Base-by-base conservation (phyloP, 2,888 invertebrate species). In the Mythimna lalbum region DNA sequence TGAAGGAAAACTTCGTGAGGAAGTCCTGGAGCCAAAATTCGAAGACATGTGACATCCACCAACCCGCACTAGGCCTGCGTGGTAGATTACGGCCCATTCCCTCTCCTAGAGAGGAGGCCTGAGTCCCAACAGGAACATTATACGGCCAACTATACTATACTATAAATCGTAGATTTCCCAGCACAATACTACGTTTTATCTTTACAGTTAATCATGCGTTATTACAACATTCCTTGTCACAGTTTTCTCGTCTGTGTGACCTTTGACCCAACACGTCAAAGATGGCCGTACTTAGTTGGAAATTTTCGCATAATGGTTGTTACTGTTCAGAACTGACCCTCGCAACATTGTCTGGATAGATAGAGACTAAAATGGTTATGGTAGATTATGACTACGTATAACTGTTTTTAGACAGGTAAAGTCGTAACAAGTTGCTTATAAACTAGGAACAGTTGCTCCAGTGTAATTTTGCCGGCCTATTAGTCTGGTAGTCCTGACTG, bases 251-350 rank as follows among this genome's bases (percentile, higher is more conserved):
- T 76, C 49, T 60, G 55, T 56, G 52, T 73, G 78, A 78, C 64
- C 82, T 81, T 73, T 78, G 63, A 73, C 82, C 66, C 21, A 47
- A n/a, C 61, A 76, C 56, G 56, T 71, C 9, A 17, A 43, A 31
- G 21, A 63, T 53, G 47, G 47, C n/a, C 39, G 10, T 12, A 50
- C n/a, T 27, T 43, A 12, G 47, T 52, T 57, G 57, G 2, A 39
- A 19, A 21, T 70, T 62, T 53, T 52, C 57, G 14, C 50, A 47
- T 52, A 27, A 33, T 65, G 14, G 33, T 52, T 43, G 19, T 33
- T 43, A 72, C 77, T 77, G 36, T 70, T 62, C 7, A 17, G n/a
- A 47, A 59, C 39, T 74, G 52, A 78, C 78, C 62, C 23, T 47
- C 47, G 31, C 56, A 49, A 33, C 21, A 21, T 61, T 21, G 21